phyloP scores from a whole-genome alignment of 1,140 invertebrate species.

The Bombus sylvicola region DNA sequence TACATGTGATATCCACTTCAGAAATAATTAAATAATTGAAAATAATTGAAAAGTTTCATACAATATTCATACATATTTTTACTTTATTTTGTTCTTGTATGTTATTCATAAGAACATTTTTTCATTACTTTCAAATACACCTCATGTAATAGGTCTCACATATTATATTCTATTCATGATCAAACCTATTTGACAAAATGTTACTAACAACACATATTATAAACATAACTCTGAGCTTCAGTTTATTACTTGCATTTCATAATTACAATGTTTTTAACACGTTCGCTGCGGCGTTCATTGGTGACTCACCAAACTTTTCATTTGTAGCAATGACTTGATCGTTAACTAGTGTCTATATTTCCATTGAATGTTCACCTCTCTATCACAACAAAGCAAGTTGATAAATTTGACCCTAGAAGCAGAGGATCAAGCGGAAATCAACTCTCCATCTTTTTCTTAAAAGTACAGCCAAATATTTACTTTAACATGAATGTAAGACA shows the following conservation, averaged over 20 bases:
- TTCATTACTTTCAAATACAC: neutral
- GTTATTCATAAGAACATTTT: neutral
- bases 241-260: constrained; percentile 37
- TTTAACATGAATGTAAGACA: constrained; percentile 10
- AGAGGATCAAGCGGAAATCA: constrained; percentile 54
- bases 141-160: too few relatives aligned
- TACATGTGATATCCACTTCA: neutral
- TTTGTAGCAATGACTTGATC: constrained; percentile 50
- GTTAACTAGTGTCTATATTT: constrained; percentile 53
- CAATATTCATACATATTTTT: neutral
- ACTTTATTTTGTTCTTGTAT: neutral
- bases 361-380: constrained; percentile 51
- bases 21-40: neutral
- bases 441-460: constrained; percentile 26
- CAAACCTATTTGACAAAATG: constrained; percentile 1
- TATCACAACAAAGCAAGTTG: constrained; percentile 55
- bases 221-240: constrained; percentile 2
- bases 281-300: constrained; percentile 51
- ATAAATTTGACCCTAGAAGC: constrained; percentile 56
- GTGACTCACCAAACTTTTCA: constrained; percentile 54
- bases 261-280: constrained; percentile 48
- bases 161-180: neutral
- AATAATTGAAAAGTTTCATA: neutral
- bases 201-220: neutral
- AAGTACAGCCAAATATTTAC: constrained; percentile 19